These are phyloP conservation scores for Nannobrachium achirus DNA, from an alignment of 2,113 vertebrate genomes.

Conservation along the genomic window DNA sequence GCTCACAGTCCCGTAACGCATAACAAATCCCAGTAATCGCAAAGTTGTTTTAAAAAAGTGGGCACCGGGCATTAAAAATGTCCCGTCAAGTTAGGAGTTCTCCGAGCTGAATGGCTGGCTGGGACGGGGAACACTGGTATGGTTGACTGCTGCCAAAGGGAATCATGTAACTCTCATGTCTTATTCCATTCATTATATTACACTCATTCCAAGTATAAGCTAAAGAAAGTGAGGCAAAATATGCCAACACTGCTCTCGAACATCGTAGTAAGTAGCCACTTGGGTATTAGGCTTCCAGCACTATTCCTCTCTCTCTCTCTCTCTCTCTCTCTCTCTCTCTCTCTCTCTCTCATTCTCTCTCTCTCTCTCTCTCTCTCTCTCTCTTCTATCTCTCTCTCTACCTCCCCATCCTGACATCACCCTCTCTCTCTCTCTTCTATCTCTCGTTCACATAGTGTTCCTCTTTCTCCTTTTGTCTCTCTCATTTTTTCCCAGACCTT, in stretches of 20 bases:
- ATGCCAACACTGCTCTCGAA: conserved; percentile 31
- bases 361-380: conserved; percentile 12
- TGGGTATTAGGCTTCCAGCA: conserved; percentile 27
- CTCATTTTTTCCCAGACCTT: conserved; percentile 16
- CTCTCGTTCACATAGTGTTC: too few species aligned
- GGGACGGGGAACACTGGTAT: conserved; percentile 28
- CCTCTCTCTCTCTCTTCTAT: background rate
- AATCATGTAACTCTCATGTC: conserved; percentile 18
- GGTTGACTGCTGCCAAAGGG: background rate
- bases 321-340: background rate
- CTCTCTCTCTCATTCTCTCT: background rate
- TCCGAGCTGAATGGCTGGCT: background rate
- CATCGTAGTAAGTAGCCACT: conserved; percentile 29
- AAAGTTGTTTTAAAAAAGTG: conserved; percentile 11
- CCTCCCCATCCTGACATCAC: too few species aligned
- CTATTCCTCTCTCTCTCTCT: conserved; percentile 11
- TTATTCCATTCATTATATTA: too few species aligned
- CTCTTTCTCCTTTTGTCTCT: too few species aligned
- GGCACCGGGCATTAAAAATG: too few species aligned
- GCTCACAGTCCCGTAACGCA: conserved; percentile 36
- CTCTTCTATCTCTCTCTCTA: conserved; percentile 3
- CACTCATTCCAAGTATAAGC: too few species aligned
- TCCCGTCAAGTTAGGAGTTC: background rate
- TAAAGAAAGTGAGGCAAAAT: conserved; percentile 33
- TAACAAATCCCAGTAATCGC: conserved; percentile 24